A percentile compares a stretch with the other conserved stretches of the same genome.
Conservation (phyloP, 2,888 invertebrate genomes). For the Tortrix viridana region DNA sequence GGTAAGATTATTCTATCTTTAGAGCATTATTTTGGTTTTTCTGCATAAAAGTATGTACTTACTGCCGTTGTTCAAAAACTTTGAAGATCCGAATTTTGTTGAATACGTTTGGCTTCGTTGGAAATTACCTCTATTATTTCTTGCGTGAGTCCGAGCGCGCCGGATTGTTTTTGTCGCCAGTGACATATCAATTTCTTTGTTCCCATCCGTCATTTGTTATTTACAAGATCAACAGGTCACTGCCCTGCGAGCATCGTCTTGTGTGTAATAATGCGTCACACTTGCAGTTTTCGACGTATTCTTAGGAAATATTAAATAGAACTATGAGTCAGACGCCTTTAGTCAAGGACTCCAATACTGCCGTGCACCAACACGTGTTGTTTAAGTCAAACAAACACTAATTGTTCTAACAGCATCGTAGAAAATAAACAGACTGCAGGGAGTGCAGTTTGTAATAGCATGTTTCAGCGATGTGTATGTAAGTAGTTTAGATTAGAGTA, state of each 20-base stretch:
- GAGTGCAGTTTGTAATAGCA: not conserved
- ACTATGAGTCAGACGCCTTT: slow-evolving; percentile 69
- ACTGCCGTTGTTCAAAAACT: not conserved
- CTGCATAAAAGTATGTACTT: too few species aligned
- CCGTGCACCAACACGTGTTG: slow-evolving; percentile 50
- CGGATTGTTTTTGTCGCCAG: slow-evolving; percentile 32
- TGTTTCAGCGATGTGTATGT: not conserved
- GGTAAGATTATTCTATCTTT: too few species aligned
- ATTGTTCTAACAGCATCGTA: slow-evolving; percentile 30
- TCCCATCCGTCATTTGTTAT: slow-evolving; percentile 40
- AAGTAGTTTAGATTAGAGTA: not conserved
- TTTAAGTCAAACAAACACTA: slow-evolving; percentile 47
- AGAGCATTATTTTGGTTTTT: not conserved
- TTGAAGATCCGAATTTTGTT: not conserved
- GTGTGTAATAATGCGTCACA: slow-evolving; percentile 67
- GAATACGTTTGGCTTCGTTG: not conserved
- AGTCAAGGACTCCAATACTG: slow-evolving; percentile 67
- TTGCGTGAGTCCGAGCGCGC: slow-evolving; percentile 6
- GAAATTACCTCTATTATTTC: slow-evolving; percentile 2
- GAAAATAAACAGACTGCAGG: slow-evolving; percentile 27
- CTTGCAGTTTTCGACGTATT: slow-evolving; percentile 80
- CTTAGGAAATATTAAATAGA: slow-evolving; percentile 81
- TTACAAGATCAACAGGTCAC: slow-evolving; percentile 65
- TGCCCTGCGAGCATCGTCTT: slow-evolving; percentile 62
- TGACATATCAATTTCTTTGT: slow-evolving; percentile 37